Conservation (phyloP, 2,888 invertebrate species). For the Minunthozetes semirufus region DNA sequence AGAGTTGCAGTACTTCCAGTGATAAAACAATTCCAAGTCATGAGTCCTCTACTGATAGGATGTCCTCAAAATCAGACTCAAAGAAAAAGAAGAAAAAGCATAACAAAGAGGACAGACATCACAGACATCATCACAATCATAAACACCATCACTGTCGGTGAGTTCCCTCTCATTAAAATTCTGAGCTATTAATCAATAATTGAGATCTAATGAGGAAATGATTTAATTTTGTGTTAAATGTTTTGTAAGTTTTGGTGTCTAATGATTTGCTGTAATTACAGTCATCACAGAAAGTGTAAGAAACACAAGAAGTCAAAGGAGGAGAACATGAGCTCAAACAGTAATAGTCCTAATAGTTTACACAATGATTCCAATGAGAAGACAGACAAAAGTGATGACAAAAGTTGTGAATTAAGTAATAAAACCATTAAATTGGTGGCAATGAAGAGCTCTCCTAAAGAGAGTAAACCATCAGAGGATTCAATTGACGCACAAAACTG, state of each 20-base stretch:
- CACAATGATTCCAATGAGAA: background rate
- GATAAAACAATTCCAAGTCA: conserved; percentile 8
- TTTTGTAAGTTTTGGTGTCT: background rate
- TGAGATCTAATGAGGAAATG: background rate
- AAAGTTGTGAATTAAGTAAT: background rate
- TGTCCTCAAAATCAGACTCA: conserved; percentile 44
- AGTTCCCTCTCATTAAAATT: background rate
- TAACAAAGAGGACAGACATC: conserved; percentile 49
- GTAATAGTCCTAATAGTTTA: background rate
- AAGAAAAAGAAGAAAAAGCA: conserved; percentile 43
- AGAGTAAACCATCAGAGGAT: conserved; percentile 39
- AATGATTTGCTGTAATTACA: background rate
- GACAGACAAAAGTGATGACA: background rate
- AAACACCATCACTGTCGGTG: conserved; percentile 51
- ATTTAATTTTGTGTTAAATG: background rate
- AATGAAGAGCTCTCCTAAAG: conserved; percentile 32
- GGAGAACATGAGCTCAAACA: conserved; percentile 27
- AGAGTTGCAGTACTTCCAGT: conserved; percentile 8
- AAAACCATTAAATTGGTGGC: conserved; percentile 38
- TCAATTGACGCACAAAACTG: conserved; percentile 8
- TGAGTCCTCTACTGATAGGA: conserved; percentile 6
- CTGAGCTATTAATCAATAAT: too few relatives aligned
- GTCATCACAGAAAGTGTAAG: conserved; percentile 51
- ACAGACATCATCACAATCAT: conserved; percentile 70
- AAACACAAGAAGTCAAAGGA: conserved; percentile 39